These are phyloP conservation scores for Drosophila birchii DNA, from an alignment of 2,888 invertebrate genomes.

Conservation along the genomic window DNA sequence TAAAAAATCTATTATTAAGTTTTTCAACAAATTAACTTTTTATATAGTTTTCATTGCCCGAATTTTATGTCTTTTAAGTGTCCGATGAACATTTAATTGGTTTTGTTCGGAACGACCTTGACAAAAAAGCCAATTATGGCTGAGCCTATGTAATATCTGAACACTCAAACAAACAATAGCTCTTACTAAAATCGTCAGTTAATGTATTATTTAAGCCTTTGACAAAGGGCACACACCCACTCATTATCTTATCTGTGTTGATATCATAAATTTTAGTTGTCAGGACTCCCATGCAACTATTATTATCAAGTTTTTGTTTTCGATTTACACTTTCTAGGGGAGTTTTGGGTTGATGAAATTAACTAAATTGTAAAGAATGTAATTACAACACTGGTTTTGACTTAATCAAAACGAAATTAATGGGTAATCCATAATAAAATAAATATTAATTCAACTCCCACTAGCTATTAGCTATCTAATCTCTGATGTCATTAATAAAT, in stretches of 20 bases:
- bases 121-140: background rate
- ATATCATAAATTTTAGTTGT: background rate
- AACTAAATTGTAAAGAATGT: background rate
- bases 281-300: background rate
- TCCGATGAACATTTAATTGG: background rate
- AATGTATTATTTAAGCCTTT: slow-evolving; percentile 1
- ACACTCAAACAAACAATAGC: slow-evolving; percentile 4
- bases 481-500: background rate
- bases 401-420: background rate
- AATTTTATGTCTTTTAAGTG: background rate
- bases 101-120: slow-evolving; percentile 24
- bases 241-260: slow-evolving; percentile 19
- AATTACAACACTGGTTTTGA: no score
- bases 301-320: background rate
- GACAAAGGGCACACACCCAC: slow-evolving; percentile 8
- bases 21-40: background rate
- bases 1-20: background rate
- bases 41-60: background rate
- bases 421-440: background rate
- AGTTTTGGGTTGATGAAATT: background rate
- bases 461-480: background rate
- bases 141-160: slow-evolving; percentile 5
- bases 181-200: background rate
- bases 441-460: background rate
- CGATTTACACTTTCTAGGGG: background rate